Evolutionary conservation across 2,113 vertebrate genomes (phyloP).

Genomic region (Varanus komodoensis): DNA sequence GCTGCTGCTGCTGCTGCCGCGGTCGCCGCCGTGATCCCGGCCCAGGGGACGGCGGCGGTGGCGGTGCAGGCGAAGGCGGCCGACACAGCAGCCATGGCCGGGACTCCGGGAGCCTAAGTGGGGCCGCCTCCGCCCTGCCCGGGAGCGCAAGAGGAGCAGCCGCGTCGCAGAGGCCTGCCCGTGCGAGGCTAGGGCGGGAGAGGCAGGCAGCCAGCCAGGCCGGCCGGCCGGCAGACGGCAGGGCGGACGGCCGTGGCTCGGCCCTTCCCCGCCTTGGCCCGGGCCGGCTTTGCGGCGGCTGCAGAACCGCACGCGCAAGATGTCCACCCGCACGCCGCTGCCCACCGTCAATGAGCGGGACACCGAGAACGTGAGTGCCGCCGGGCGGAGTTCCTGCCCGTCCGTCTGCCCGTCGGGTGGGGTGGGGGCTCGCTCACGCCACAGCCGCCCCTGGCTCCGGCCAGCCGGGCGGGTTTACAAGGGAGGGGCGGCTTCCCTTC

Average conservation of each 20-base stretch:
- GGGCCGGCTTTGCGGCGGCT: conserved; percentile 9
- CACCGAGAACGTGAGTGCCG: conserved; percentile 88
- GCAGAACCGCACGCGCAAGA: conserved; percentile 75
- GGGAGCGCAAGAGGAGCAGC: neutral
- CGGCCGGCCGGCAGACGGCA: neutral
- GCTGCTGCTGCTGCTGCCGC: neutral
- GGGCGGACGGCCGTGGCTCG: neutral
- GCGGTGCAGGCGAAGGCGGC: neutral
- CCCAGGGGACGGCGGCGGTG: conserved; percentile 18
- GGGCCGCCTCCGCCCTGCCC: neutral
- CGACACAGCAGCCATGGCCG: conserved; percentile 15
- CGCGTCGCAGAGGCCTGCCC: conserved; percentile 26
- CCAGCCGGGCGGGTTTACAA: neutral
- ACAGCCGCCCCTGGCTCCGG: neutral
- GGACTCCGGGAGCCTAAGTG: conserved; percentile 44
- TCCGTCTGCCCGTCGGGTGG: neutral
- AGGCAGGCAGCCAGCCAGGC: conserved; percentile 29
- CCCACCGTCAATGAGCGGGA: conserved; percentile 95
- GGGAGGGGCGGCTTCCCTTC: neutral
- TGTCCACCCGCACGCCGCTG: conserved; percentile 95
- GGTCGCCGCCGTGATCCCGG: conserved; percentile 40
- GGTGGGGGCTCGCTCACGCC: neutral
- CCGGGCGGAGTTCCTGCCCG: neutral
- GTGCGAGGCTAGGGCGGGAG: neutral
- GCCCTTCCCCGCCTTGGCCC: neutral